Percentiles rank a stretch among this genome's conserved stretches.
Evolutionary conservation across 2,797 vertebrate species (phyloP).

Genomic region (Astyanax mexicanus): DNA sequence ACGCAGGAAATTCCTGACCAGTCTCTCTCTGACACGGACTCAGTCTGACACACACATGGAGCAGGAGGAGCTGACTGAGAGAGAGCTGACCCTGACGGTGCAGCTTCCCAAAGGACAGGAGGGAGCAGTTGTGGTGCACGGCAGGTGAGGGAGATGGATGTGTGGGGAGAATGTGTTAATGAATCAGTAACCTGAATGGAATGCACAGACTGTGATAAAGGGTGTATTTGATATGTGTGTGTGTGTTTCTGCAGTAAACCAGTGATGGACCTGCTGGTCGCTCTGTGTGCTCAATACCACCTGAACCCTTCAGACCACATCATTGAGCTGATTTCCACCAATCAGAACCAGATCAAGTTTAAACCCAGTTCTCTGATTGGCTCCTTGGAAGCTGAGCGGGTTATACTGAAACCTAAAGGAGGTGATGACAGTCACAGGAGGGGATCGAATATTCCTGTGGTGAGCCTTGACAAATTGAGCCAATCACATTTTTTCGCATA

Average conservation of each 20-base stretch:
- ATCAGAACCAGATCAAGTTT: constrained; percentile 87
- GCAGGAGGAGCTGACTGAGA: constrained; percentile 79
- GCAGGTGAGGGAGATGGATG: constrained; percentile 78
- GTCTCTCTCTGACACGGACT: background rate
- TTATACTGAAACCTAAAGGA: constrained; percentile 88
- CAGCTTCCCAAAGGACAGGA: constrained; percentile 88
- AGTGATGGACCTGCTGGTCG: constrained; percentile 93
- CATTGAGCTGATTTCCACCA: constrained; percentile 86
- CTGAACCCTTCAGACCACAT: constrained; percentile 91
- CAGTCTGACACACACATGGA: constrained; percentile 74
- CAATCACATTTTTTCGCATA: background rate
- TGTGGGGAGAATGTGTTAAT: background rate
- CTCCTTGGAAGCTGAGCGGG: constrained; percentile 87
- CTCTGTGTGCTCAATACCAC: constrained; percentile 90
- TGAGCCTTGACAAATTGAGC: constrained; percentile 58
- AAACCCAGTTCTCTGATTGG: constrained; percentile 92
- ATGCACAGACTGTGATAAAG: background rate
- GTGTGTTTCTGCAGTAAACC: constrained; percentile 81
- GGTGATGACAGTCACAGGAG: constrained; percentile 82
- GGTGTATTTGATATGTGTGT: constrained; percentile 3
- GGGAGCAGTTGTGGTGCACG: constrained; percentile 82
- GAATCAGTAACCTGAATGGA: constrained; percentile 27
- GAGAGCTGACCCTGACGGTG: constrained; percentile 84
- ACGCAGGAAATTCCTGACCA: background rate
- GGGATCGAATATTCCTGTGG: constrained; percentile 88